phyloP scores from a whole-genome alignment of 2,113 vertebrate genomes.

The Brachypodius melanocephalos region DNA sequence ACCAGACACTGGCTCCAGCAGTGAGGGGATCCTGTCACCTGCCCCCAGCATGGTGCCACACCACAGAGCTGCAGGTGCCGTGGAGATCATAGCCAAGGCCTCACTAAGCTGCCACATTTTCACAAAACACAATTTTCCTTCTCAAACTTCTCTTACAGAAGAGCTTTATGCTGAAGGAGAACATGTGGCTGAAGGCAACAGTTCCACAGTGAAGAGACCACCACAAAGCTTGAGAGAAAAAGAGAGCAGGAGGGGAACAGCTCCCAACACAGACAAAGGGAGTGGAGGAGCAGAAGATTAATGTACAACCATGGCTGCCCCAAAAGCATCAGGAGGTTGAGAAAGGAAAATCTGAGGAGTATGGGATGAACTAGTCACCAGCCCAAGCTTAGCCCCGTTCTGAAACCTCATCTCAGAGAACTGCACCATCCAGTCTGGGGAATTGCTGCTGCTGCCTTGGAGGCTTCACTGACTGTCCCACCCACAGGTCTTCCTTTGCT shows the following conservation, averaged over 20 bases:
- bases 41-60: not conserved
- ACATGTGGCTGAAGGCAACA: not conserved
- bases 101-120: not conserved
- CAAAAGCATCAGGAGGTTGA: not conserved
- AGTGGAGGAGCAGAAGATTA: not conserved
- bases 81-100: not conserved
- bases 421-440: not conserved
- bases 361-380: not conserved
- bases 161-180: not conserved
- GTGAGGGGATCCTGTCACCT: not conserved
- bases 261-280: not conserved
- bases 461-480: not conserved
- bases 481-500: not conserved
- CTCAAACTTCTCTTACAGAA: not conserved
- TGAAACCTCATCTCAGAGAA: not conserved
- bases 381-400: not conserved
- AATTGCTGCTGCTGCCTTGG: not conserved
- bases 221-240: not conserved
- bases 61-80: not conserved
- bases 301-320: not conserved
- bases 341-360: not conserved
- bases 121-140: not conserved
- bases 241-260: not conserved
- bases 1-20: not conserved
- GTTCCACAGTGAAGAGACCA: not conserved